Conservation (phyloP, 2,113 vertebrate species). For the Onychostruthus taczanowskii region DNA sequence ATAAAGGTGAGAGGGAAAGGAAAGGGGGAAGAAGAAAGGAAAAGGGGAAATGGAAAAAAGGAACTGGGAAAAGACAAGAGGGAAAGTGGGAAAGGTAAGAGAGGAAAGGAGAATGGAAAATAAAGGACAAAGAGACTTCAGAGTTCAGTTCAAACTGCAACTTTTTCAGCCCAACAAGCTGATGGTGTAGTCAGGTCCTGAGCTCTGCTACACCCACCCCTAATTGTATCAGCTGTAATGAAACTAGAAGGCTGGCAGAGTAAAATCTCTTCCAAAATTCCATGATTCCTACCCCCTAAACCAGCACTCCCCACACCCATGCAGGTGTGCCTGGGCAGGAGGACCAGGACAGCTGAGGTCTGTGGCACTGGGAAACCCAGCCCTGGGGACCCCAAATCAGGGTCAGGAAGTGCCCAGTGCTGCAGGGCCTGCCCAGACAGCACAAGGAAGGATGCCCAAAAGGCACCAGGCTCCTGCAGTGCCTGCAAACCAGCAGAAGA, state of each 20-base stretch:
- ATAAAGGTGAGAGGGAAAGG: no score
- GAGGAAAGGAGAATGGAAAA: neutral
- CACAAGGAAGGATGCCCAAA: neutral
- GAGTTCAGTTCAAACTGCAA: neutral
- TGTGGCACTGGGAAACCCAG: neutral
- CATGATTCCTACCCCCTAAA: accelerated
- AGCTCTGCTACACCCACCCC: neutral
- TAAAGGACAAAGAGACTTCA: neutral
- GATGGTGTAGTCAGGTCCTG: neutral
- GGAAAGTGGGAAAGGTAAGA: neutral
- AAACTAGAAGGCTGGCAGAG: neutral
- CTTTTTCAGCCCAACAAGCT: neutral
- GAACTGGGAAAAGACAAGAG: neutral
- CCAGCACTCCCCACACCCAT: neutral
- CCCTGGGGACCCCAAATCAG: accelerated
- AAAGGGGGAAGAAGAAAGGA: neutral
- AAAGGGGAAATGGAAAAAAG: neutral
- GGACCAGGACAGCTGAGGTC: neutral
- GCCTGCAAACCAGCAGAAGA: neutral
- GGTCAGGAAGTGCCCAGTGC: neutral
- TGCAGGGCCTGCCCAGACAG: neutral
- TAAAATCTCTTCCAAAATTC: neutral
- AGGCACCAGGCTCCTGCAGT: neutral
- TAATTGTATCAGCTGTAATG: neutral
- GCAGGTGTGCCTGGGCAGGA: neutral